phyloP scores from a whole-genome alignment of 1,140 invertebrate species.

The fruit fly (Drosophila melanogaster) region Release_6_plus_ISO1_MT NT_033777.3:25072501-25073000 shows the following conservation, averaged over 20 bases:
- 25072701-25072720: constrained; percentile 17
- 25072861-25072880: neutral
- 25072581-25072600: constrained; percentile 83
- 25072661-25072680: constrained; percentile 29
- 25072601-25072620: constrained; percentile 29
- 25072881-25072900: constrained; percentile 7
- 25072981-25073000: constrained; percentile 84
- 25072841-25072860: constrained; percentile 16
- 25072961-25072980: constrained; percentile 84
- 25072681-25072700: constrained; percentile 21
- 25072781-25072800: constrained; percentile 6
- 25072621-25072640: constrained; percentile 43
- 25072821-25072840: constrained; percentile 1
- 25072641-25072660: constrained; percentile 27
- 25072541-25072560: constrained; percentile 84
- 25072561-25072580: constrained; percentile 83
- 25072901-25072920: constrained; percentile 40
- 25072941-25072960: constrained; percentile 85
- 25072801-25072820: constrained; percentile 15
- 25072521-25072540: constrained; percentile 84
- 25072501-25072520: constrained; percentile 88
- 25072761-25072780: constrained; percentile 19
- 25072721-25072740: neutral
- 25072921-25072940: constrained; percentile 64
- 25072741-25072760: neutral